Evolutionary conservation across 2,888 invertebrate genomes (phyloP).

Genomic region (Hipparchia sbordonii): DNA sequence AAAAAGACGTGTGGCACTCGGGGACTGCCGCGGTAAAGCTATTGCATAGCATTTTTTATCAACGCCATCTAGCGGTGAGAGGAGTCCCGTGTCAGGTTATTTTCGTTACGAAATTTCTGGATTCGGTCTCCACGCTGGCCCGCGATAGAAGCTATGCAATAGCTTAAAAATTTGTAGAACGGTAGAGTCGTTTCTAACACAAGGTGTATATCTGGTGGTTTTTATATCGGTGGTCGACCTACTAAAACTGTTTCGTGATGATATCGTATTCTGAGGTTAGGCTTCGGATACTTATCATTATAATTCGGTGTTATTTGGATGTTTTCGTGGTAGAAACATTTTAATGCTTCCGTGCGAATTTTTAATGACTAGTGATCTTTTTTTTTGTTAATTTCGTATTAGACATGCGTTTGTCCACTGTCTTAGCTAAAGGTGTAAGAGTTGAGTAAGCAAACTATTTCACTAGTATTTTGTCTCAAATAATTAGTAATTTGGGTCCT

Average conservation of each 20-base stretch:
- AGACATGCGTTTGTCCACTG: background rate
- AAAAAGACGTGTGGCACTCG: no score
- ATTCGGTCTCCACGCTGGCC: no score
- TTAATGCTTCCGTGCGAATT: constrained; percentile 36
- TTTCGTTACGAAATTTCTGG: no score
- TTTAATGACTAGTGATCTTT: background rate
- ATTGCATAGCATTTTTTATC: no score
- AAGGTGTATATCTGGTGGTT: background rate
- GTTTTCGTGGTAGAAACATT: constrained; percentile 28
- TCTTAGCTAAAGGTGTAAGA: background rate
- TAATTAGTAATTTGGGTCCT: no score
- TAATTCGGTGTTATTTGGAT: constrained; percentile 34
- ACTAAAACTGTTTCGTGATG: constrained; percentile 71
- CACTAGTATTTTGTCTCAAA: no score
- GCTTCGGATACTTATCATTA: constrained; percentile 51
- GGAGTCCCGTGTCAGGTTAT: no score
- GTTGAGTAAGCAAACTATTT: background rate
- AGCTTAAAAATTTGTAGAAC: no score
- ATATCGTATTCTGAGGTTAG: constrained; percentile 66
- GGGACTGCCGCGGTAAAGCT: no score
- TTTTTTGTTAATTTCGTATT: background rate
- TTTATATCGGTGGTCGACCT: constrained; percentile 50
- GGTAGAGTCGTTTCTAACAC: no score
- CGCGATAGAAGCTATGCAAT: no score
- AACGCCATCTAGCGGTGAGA: no score